These are phyloP conservation scores for Neodiprion fabricii DNA, from an alignment of 1,140 invertebrate species.

Conservation along the genomic window DNA sequence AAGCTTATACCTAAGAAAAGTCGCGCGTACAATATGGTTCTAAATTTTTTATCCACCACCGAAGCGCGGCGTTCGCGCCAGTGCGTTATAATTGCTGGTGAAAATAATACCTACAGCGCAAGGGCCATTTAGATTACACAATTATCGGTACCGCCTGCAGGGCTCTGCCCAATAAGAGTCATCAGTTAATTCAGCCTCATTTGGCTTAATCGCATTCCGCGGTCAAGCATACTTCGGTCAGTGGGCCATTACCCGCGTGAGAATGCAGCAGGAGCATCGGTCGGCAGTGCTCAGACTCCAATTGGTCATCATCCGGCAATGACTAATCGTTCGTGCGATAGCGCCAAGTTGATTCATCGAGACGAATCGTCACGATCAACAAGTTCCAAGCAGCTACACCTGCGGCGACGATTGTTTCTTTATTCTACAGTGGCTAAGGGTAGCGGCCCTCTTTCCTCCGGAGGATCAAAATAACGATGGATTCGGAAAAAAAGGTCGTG, in stretches of 20 bases:
- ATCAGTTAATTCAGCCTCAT: background rate
- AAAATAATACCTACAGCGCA: too few relatives aligned
- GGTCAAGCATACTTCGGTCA: background rate
- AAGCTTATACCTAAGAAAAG: too few relatives aligned
- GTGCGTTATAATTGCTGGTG: too few relatives aligned
- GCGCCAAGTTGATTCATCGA: conserved; percentile 1
- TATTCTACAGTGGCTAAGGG: too few relatives aligned
- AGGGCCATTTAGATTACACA: too few relatives aligned
- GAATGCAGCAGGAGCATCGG: background rate
- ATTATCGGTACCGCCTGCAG: too few relatives aligned
- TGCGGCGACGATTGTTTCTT: background rate
- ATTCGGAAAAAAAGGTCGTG: too few relatives aligned
- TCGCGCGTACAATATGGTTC: too few relatives aligned
- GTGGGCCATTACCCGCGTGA: background rate
- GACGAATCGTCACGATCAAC: background rate
- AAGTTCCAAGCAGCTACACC: background rate
- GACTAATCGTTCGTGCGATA: background rate
- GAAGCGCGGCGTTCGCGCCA: too few relatives aligned
- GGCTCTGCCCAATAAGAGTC: background rate
- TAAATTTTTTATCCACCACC: too few relatives aligned
- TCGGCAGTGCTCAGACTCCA: background rate
- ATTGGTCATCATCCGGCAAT: background rate
- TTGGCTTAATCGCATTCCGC: conserved; percentile 5
- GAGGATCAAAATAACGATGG: too few relatives aligned
- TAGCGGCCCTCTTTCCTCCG: too few relatives aligned